Conservation (phyloP, 2,888 invertebrate genomes). For the Xanthorhoe designata region DNA sequence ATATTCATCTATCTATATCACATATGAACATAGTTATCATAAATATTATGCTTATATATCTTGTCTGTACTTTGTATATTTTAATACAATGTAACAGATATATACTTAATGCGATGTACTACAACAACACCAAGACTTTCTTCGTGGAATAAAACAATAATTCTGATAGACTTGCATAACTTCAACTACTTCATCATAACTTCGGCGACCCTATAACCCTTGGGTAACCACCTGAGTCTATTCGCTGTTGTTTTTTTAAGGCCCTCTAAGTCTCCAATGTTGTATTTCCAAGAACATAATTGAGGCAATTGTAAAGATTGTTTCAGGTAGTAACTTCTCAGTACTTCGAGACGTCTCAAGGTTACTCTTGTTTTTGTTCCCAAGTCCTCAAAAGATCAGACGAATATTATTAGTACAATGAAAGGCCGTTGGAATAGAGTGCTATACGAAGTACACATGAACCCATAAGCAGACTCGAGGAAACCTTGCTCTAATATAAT, state of each 20-base stretch:
- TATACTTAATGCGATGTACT: too few species aligned
- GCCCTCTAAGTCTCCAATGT: not conserved
- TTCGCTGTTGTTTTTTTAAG: not conserved
- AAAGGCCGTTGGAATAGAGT: conserved; percentile 11
- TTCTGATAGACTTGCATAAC: too few species aligned
- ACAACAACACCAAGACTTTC: too few species aligned
- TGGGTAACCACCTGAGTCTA: too few species aligned
- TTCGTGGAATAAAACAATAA: too few species aligned
- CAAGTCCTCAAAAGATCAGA: conserved; percentile 9
- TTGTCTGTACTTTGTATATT: too few species aligned
- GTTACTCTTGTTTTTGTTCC: conserved; percentile 16
- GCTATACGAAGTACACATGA: conserved; percentile 5
- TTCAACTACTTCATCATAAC: too few species aligned
- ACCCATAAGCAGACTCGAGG: conserved; percentile 17
- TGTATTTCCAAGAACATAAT: conserved; percentile 8
- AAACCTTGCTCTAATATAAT: conserved; percentile 28
- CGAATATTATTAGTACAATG: conserved; percentile 19
- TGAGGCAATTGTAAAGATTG: not conserved
- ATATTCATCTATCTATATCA: too few species aligned
- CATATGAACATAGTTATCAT: too few species aligned
- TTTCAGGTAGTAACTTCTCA: conserved; percentile 14
- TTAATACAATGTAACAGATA: too few species aligned
- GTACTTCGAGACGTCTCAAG: conserved; percentile 14
- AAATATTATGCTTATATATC: too few species aligned
- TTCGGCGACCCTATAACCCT: too few species aligned